Conservation (phyloP, 2,797 vertebrate genomes). For the Avahi laniger region DNA sequence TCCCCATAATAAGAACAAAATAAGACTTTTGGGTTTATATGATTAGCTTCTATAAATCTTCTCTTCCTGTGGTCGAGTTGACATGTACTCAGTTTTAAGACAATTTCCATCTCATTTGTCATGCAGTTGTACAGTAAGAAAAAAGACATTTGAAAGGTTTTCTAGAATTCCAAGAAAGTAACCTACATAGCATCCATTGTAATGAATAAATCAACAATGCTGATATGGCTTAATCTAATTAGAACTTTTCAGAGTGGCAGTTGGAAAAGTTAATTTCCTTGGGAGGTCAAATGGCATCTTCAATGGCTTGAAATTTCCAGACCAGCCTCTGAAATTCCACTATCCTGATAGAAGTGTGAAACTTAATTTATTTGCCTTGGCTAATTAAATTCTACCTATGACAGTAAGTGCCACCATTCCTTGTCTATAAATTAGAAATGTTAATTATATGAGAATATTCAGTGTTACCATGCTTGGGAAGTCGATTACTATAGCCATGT, state of each 20-base stretch:
- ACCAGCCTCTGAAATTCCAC: background rate
- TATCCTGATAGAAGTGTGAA: constrained; percentile 41
- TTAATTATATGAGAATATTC: constrained; percentile 68
- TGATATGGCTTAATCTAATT: constrained; percentile 17
- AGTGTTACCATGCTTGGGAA: constrained; percentile 51
- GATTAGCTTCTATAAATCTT: background rate
- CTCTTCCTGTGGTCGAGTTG: background rate
- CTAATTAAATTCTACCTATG: constrained; percentile 73
- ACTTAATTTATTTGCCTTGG: constrained; percentile 64
- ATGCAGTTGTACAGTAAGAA: background rate
- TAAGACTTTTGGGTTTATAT: background rate
- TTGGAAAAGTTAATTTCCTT: constrained; percentile 57
- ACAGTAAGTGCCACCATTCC: constrained; percentile 48
- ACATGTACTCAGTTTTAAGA: background rate
- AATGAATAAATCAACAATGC: constrained; percentile 14
- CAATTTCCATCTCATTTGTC: background rate
- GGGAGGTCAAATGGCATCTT: constrained; percentile 27
- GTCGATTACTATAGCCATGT: background rate
- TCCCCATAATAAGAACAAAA: background rate
- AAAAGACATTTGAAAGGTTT: background rate
- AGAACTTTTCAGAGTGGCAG: constrained; percentile 19
- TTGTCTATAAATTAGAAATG: constrained; percentile 64
- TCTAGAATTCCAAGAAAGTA: background rate
- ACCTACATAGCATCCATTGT: background rate
- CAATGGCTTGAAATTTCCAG: constrained; percentile 15